Percentiles rank a stretch among this genome's conserved stretches.
These are phyloP conservation scores for Gambusia holbrooki DNA, from an alignment of 2,113 vertebrate species.

Conservation along the genomic window DNA sequence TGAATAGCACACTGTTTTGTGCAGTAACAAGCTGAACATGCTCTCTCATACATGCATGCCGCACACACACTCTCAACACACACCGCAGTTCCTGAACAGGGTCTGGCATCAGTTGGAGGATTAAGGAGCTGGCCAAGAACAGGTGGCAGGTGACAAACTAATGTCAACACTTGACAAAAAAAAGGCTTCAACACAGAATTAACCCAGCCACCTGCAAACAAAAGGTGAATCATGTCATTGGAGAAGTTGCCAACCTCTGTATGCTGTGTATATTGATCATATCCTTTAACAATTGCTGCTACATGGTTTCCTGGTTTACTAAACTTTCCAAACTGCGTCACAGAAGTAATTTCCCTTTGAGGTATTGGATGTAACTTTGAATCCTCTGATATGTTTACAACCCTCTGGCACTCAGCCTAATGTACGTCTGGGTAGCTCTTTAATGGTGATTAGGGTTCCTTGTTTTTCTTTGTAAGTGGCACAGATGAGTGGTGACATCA, in stretches of 20 bases:
- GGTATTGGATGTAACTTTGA: slow-evolving; percentile 24
- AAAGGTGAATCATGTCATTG: slow-evolving; percentile 46
- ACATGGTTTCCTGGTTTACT: slow-evolving; percentile 25
- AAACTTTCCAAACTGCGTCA: slow-evolving; percentile 19
- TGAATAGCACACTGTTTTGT: slow-evolving; percentile 25
- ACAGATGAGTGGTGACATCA: slow-evolving; percentile 11
- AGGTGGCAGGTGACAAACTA: slow-evolving; percentile 60
- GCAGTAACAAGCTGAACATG: slow-evolving; percentile 25
- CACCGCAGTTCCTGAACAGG: slow-evolving; percentile 39
- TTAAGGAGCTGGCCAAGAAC: slow-evolving; percentile 60
- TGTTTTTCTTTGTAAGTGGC: slow-evolving; percentile 7
- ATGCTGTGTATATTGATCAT: slow-evolving; percentile 24
- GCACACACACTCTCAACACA: not conserved
- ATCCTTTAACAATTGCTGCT: slow-evolving; percentile 39
- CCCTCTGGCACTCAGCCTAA: slow-evolving; percentile 15
- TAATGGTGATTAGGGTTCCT: slow-evolving; percentile 33
- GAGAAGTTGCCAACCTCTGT: slow-evolving; percentile 12
- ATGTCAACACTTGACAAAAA: slow-evolving; percentile 41
- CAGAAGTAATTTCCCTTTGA: not conserved
- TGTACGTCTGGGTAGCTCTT: slow-evolving; percentile 15
- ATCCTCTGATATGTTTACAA: slow-evolving; percentile 21
- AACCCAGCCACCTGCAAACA: slow-evolving; percentile 34
- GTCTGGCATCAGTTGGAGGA: slow-evolving; percentile 38
- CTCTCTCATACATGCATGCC: not conserved
- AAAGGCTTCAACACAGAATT: slow-evolving; percentile 36